Evolutionary conservation across 2,888 invertebrate species (phyloP), one percentile per base, ranked within the genome.

Genomic region (Diadegma fenestrale): DNA sequence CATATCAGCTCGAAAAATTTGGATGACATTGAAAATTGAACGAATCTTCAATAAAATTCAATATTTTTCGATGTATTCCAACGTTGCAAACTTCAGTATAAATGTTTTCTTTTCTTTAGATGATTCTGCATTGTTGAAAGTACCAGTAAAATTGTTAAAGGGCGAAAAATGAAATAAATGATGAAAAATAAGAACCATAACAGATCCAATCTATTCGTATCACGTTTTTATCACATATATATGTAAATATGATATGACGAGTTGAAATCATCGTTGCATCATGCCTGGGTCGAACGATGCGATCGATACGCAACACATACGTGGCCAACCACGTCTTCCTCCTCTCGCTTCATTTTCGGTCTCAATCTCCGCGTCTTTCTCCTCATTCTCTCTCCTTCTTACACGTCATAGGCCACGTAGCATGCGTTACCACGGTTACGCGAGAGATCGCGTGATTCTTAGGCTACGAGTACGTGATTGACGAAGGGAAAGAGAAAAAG

Each of bases 231-330:
- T 30, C 17, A 43, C n/a, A 61, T 12, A 26, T 22, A 7, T 33
- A 37, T 37, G 37, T 37, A 48, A 41, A 48, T 30, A 26, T 19
- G 61, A 37, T 14, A 80, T 48, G 72, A 79, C 30, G 73, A 58
- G 14, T 80, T 71, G n/a, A n/a, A 77, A 80, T 84, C 45, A 66
- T 51, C 19, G 66, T 85, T 85, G 85, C 85, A 85, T 85, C 80
- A 85, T 85, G 68, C 71, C 72, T 48, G 33, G 80, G 61, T 82
- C 82, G 85, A 80, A 77, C 72, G 82, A 82, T 77, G 51, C 64
- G 80, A 80, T 85, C 82, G 85, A 82, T 77, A 82, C 58, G 64
- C 61, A 83, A 51, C 58, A 76, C 58, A 63, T 86, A 82, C 85
- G 85, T 82, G 85, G 79, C 82, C 66, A 33, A 84, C 41, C 79